A percentile compares a stretch with the other conserved stretches of the same genome.
Conservation (phyloP, 2,113 vertebrate species). For the Passerina amoena region DNA sequence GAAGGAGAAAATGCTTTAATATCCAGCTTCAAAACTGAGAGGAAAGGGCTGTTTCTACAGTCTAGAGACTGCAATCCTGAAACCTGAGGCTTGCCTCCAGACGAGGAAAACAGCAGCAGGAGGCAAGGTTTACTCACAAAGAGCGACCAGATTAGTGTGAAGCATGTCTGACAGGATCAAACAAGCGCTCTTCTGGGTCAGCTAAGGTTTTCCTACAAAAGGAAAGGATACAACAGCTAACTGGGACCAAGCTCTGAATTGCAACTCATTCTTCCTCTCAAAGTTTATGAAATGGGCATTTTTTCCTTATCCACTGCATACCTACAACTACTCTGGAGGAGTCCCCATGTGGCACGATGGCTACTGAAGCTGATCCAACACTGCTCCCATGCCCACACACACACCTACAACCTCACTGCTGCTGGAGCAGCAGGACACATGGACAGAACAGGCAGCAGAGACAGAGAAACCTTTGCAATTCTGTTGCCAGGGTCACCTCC, state of each 20-base stretch:
- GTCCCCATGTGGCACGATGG: accelerated
- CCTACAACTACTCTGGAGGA: neutral
- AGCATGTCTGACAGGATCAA: neutral
- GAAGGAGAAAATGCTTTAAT: neutral
- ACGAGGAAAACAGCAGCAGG: neutral
- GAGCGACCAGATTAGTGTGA: neutral
- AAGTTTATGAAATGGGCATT: neutral
- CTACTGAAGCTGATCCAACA: neutral
- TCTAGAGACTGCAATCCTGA: neutral
- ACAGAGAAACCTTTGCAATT: neutral
- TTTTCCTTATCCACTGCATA: neutral
- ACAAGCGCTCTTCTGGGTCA: neutral
- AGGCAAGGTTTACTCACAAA: neutral
- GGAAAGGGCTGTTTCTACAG: neutral
- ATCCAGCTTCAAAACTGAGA: neutral
- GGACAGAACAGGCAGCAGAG: neutral
- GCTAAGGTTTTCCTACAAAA: neutral
- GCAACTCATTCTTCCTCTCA: neutral
- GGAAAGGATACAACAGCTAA: neutral
- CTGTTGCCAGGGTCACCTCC: neutral
- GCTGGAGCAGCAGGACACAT: neutral
- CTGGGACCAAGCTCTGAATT: neutral
- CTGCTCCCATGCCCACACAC: neutral
- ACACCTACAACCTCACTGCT: neutral
- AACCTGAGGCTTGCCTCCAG: neutral